Percentiles rank a stretch among this genome's conserved stretches.
phyloP scores from a whole-genome alignment of 2,888 invertebrate genomes.

The Chirona hameri region DNA sequence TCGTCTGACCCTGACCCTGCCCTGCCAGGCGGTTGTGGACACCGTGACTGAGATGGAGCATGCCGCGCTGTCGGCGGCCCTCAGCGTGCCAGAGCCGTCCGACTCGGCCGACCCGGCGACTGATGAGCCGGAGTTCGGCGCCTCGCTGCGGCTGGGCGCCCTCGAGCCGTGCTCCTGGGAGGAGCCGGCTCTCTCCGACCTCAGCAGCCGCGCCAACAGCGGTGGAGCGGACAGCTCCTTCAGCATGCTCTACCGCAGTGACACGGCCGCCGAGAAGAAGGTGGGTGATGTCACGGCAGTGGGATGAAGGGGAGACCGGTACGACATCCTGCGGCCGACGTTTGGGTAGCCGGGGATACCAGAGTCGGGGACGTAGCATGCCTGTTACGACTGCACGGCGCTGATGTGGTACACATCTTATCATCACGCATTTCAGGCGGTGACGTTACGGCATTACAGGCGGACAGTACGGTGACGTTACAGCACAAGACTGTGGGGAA shows the following conservation, averaged over 20 bases:
- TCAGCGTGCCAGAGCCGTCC: neutral
- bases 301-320: neutral
- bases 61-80: neutral
- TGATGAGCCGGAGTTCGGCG: conserved; percentile 1
- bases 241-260: neutral
- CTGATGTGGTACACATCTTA: too few species aligned
- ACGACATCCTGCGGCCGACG: too few species aligned
- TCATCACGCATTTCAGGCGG: too few species aligned
- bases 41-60: neutral
- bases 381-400: too few species aligned
- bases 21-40: neutral
- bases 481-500: too few species aligned
- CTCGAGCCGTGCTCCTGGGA: neutral
- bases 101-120: neutral
- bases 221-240: neutral
- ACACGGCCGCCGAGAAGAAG: neutral
- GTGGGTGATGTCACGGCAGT: neutral
- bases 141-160: neutral
- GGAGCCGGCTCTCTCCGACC: neutral
- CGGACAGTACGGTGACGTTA: too few species aligned
- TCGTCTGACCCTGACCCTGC: neutral
- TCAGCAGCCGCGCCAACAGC: neutral
- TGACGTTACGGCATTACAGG: too few species aligned
- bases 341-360: too few species aligned
- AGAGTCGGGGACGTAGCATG: too few species aligned